phyloP scores from a whole-genome alignment of 2,888 invertebrate genomes.

The Drosophila villosipedis region DNA sequence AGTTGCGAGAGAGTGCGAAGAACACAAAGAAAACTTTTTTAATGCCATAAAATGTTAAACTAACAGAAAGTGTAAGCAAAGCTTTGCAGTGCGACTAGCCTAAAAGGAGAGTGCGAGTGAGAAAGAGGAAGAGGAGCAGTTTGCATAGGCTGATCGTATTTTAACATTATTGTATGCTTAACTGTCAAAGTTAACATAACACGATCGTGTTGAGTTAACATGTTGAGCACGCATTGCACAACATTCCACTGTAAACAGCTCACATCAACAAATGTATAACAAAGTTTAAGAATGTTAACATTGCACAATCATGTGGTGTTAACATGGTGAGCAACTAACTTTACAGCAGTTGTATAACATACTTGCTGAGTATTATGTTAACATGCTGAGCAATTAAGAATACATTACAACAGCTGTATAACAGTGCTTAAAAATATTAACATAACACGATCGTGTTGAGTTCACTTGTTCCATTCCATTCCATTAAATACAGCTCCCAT shows the following conservation, averaged over 20 bases:
- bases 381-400: not conserved
- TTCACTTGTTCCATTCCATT: not conserved
- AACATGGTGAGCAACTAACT: not conserved
- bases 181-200: not conserved
- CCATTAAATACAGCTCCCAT: not conserved
- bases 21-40: constrained; percentile 52
- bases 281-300: not conserved
- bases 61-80: constrained; percentile 5
- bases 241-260: not conserved
- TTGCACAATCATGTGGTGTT: not conserved
- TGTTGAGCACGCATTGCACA: no score
- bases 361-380: not conserved
- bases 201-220: not conserved
- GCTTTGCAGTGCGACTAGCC: not conserved
- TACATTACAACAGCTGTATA: not conserved
- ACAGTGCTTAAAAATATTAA: not conserved
- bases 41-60: constrained; percentile 50
- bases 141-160: not conserved
- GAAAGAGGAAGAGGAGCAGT: not conserved
- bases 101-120: not conserved
- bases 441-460: not conserved
- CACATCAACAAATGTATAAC: not conserved
- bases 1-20: constrained; percentile 7
- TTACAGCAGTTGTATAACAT: not conserved
- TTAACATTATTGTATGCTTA: not conserved